A percentile compares a stretch with the other conserved stretches of the same genome.
These are phyloP conservation scores for Caretta caretta DNA, from an alignment of 2,113 vertebrate species.

Conservation along the genomic window DNA sequence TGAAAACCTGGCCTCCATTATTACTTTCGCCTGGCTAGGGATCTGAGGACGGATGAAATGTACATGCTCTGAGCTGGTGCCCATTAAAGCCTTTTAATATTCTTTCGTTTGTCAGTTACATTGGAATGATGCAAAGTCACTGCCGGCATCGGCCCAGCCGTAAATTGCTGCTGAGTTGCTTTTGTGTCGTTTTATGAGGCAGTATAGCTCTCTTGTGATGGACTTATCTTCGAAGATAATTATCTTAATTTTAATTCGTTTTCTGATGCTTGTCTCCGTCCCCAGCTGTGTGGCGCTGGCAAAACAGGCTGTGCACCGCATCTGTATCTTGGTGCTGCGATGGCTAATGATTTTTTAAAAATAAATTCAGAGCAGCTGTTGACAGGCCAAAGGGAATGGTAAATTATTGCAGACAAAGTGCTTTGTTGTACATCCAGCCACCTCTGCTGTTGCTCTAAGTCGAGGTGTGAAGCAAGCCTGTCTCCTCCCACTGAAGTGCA, in stretches of 20 bases:
- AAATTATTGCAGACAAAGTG: not conserved
- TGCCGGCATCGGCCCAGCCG: conserved; percentile 29
- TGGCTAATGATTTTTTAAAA: fast-evolving
- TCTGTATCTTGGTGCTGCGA: not conserved
- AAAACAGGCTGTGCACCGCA: conserved; percentile 23
- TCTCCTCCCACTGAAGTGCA: not conserved
- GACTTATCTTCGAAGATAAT: not conserved
- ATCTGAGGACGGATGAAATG: conserved; percentile 18
- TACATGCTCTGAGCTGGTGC: conserved; percentile 33
- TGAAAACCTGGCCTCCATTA: not conserved
- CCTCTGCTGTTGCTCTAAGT: not conserved
- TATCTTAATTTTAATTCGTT: not conserved
- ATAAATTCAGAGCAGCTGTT: not conserved
- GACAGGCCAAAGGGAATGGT: not conserved
- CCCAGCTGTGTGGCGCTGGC: conserved; percentile 10
- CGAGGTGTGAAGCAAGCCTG: not conserved
- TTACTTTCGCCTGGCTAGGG: not conserved
- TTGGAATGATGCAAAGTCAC: not conserved
- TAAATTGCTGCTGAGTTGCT: conserved; percentile 27
- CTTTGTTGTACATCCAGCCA: not conserved
- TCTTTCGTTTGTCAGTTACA: not conserved
- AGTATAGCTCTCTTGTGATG: conserved; percentile 22
- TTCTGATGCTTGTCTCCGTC: not conserved
- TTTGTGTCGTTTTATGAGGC: conserved; percentile 42
- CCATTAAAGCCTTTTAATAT: conserved; percentile 1